Evolutionary conservation across 2,113 vertebrate species (phyloP).

Genomic region (Thomomys bottae): DNA sequence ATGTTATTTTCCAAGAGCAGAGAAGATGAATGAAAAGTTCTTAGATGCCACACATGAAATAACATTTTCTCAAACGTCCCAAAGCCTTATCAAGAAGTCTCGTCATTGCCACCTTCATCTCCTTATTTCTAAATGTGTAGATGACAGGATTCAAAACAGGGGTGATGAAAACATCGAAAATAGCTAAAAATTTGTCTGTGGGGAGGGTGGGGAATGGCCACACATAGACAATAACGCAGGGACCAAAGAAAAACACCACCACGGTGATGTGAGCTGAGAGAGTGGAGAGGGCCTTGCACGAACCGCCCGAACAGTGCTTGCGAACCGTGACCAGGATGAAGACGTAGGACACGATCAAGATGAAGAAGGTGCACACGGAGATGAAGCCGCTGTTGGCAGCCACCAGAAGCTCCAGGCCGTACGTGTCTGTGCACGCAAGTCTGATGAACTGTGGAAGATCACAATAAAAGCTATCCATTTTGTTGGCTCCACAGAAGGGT

Average conservation of each 20-base stretch:
- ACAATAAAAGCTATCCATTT: slow-evolving; percentile 73
- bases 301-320: slow-evolving; percentile 34
- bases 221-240: slow-evolving; percentile 70
- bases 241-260: slow-evolving; percentile 69
- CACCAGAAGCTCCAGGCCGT: slow-evolving; percentile 54
- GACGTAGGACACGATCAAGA: slow-evolving; percentile 53
- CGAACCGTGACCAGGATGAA: slow-evolving; percentile 57
- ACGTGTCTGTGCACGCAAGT: slow-evolving; percentile 61
- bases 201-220: slow-evolving; percentile 70
- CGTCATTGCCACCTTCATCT: slow-evolving; percentile 64
- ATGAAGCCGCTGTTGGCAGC: slow-evolving; percentile 69
- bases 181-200: slow-evolving; percentile 71
- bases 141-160: slow-evolving; percentile 71
- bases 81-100: slow-evolving; percentile 52
- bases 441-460: slow-evolving; percentile 68
- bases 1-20: neutral
- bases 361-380: slow-evolving; percentile 65
- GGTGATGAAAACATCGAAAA: slow-evolving; percentile 67
- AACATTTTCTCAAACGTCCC: slow-evolving; percentile 23
- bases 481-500: slow-evolving; percentile 64
- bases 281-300: slow-evolving; percentile 56
- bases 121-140: slow-evolving; percentile 67
- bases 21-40: slow-evolving; percentile 13
- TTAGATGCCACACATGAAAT: neutral
- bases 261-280: slow-evolving; percentile 63